Base-by-base conservation (phyloP, 2,113 vertebrate species). In the Syngnathus typhle region DNA sequence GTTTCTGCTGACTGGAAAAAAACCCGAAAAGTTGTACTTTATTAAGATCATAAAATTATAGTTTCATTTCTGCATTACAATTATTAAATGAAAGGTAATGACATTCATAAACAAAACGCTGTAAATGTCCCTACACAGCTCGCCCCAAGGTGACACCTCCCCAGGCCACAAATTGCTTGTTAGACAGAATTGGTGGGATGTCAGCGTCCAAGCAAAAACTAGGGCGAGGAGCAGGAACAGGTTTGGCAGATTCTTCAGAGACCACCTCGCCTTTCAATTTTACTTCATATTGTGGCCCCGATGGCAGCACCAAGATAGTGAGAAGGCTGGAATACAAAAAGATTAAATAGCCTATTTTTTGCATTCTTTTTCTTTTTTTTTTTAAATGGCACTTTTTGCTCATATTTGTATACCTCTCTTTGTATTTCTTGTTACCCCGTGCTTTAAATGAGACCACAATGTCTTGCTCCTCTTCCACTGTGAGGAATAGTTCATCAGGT, bases 221-320 rank as follows among this genome's bases (percentile, higher is more conserved):
- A 39, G 67, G 10, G 46, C 60, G n/a, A 2, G 81, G 59, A 67
- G 74, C 69, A 65, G 84, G 12, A 41, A 58, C 56, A 10, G 59
- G 52, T 61, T 87, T 89, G 58, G 71, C 70, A 59, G 60, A 65
- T 44, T 63, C 78, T 47, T 85, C 84, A 27, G 81, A 70, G 32
- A 64, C 37, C 3, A 89, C 67, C 82, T 87, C 91, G 82, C 96
- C 95, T 90, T 93, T 93, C 65, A 98, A 71, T 8, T 88, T 74
- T 43, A 98, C 93, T 87, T 99, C 96, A 83, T 98, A 98, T 70
- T 97, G 94, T 80, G 97, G 97, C 11, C 97, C 95, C 62, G 90
- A 93, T 1, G 96, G 95, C 63, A 94, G 89, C 76, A 99, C 95
- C 54, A 96, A 81, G 75, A 99, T 95, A 73, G 92, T 95, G 82